Evolutionary conservation across 2,888 invertebrate genomes (phyloP).

Genomic region (Liodrosophila aerea): DNA sequence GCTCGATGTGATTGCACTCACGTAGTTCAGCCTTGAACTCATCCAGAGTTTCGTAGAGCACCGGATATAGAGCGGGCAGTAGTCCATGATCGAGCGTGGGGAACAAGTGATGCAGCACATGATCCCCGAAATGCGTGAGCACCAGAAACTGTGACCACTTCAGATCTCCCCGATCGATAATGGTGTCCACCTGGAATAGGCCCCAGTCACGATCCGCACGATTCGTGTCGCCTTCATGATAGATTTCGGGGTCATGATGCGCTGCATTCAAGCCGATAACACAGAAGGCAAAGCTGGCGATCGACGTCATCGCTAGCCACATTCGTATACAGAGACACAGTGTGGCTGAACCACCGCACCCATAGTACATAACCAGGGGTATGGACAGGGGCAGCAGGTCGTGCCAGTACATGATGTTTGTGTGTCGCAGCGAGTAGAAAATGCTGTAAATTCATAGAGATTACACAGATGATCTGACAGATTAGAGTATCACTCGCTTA

Average conservation of each 20-base stretch:
- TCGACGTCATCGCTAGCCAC: constrained; percentile 85
- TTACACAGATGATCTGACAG: constrained; percentile 5
- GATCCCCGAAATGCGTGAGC: constrained; percentile 90
- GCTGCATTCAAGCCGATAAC: constrained; percentile 88
- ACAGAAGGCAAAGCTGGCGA: constrained; percentile 85
- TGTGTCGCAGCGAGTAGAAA: constrained; percentile 66
- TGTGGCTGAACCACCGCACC: constrained; percentile 72
- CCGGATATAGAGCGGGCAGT: constrained; percentile 86
- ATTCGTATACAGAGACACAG: constrained; percentile 67
- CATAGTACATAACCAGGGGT: constrained; percentile 82
- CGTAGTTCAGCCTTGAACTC: constrained; percentile 80
- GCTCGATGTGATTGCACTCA: constrained; percentile 84
- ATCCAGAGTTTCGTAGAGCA: constrained; percentile 81
- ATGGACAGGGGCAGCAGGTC: constrained; percentile 82
- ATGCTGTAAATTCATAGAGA: constrained; percentile 62
- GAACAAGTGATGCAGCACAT: constrained; percentile 90
- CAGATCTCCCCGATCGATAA: constrained; percentile 88
- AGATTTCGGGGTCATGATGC: constrained; percentile 91
- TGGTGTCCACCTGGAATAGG: constrained; percentile 88
- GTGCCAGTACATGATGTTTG: constrained; percentile 80
- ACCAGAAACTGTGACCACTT: constrained; percentile 87
- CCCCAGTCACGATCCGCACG: constrained; percentile 88
- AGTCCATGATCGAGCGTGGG: constrained; percentile 91
- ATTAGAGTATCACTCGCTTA: constrained; percentile 46
- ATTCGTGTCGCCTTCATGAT: constrained; percentile 89